A percentile compares a stretch with the other conserved stretches of the same genome.
These are phyloP conservation scores for Siphlonurus alternatus DNA, from an alignment of 2,888 invertebrate genomes.

Conservation along the genomic window DNA sequence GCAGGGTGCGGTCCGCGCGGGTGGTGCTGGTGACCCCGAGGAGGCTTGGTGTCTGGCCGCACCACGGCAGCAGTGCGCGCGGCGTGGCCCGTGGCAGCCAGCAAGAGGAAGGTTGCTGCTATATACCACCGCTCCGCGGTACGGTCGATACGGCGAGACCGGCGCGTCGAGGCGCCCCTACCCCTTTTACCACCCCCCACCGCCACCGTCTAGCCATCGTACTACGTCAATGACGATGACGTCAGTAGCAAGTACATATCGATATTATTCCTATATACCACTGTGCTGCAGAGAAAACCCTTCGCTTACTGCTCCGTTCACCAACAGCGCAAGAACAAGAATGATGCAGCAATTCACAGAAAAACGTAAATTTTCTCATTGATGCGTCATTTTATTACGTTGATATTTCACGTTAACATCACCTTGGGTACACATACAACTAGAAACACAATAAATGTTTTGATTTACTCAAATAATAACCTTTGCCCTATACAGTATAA, in stretches of 20 bases:
- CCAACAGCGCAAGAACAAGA: neutral
- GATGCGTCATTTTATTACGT: neutral
- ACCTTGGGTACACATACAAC: neutral
- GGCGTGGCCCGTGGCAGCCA: neutral
- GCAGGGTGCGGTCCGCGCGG: neutral
- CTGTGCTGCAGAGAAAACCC: neutral
- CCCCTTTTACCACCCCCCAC: neutral
- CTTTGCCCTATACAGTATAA: neutral
- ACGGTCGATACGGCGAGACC: constrained; percentile 8
- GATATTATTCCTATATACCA: neutral
- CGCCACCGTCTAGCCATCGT: neutral
- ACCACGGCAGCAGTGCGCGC: neutral
- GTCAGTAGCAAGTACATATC: neutral
- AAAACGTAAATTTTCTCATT: neutral
- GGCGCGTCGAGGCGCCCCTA: constrained; percentile 1
- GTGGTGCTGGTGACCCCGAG: neutral
- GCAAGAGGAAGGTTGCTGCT: neutral
- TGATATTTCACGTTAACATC: neutral
- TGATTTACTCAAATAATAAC: neutral
- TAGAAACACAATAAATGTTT: neutral
- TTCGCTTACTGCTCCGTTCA: neutral
- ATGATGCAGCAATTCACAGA: neutral
- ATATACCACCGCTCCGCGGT: neutral
- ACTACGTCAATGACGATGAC: constrained; percentile 2
- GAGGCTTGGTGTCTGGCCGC: neutral